Evolutionary conservation across 2,113 vertebrate species (phyloP).

Genomic region (Gallinago media): DNA sequence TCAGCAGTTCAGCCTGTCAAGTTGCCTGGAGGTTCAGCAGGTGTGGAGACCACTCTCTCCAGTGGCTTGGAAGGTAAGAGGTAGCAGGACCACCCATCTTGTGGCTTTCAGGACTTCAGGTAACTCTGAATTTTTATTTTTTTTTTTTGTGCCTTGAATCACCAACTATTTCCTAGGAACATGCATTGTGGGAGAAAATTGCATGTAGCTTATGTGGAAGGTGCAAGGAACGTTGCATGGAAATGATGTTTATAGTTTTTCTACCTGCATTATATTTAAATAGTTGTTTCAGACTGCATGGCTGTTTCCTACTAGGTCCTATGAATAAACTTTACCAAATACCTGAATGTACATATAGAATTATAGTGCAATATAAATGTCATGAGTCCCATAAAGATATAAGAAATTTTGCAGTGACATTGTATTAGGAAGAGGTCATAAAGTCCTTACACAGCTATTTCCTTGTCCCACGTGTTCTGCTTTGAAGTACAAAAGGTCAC

Average conservation of each 20-base stretch:
- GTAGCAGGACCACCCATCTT: background rate
- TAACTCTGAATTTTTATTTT: background rate
- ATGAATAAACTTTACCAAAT: background rate
- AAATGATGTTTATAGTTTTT: background rate
- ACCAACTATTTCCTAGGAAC: background rate
- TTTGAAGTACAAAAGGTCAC: background rate
- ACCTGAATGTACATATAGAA: background rate
- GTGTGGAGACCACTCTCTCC: background rate
- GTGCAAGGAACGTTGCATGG: background rate
- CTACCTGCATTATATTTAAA: background rate
- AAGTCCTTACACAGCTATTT: rapidly evolving
- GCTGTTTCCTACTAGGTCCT: background rate
- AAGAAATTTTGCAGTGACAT: background rate
- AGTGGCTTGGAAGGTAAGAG: background rate
- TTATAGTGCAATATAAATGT: background rate
- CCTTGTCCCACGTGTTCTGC: background rate
- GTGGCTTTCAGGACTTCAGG: background rate
- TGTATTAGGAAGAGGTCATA: background rate
- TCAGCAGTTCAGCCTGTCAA: background rate
- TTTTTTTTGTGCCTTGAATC: background rate
- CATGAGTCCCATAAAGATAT: background rate
- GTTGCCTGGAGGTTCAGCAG: background rate
- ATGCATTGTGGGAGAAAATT: background rate
- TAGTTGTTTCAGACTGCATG: background rate
- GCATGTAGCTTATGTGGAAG: background rate